Percentiles rank a stretch among this genome's conserved stretches.
Evolutionary conservation across 2,797 vertebrate species (phyloP).

Genomic region (Micrastur ruficollis): DNA sequence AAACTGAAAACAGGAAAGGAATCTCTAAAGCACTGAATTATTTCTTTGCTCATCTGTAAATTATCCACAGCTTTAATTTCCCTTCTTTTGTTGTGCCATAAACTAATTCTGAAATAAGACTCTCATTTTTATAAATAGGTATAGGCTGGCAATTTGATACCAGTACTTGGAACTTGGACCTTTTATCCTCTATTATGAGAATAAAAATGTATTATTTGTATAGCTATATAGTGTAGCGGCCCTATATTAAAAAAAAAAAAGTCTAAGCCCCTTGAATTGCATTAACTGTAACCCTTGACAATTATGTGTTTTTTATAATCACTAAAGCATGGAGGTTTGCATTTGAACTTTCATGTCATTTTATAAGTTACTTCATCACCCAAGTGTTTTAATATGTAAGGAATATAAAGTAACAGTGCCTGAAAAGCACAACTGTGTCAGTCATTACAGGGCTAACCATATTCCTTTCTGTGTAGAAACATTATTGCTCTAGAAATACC

Average conservation of each 20-base stretch:
- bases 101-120: constrained; percentile 21
- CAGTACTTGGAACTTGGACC: background rate
- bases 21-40: constrained; percentile 54
- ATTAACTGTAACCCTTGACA: background rate
- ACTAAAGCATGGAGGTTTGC: background rate
- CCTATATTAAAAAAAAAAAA: background rate
- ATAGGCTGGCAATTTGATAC: background rate
- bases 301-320: background rate
- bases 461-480: background rate
- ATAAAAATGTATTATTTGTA: background rate
- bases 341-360: background rate
- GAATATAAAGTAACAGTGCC: background rate
- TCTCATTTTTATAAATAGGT: background rate
- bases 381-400: background rate
- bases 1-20: constrained; percentile 43
- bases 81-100: constrained; percentile 64
- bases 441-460: background rate
- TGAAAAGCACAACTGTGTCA: background rate
- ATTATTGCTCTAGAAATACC: background rate
- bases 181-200: background rate
- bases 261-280: background rate
- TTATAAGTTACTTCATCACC: background rate
- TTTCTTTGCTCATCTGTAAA: constrained; percentile 20
- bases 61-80: constrained; percentile 19
- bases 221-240: background rate